Evolutionary conservation across 1,140 invertebrate species (phyloP).

Genomic region (Parapsyche elsis): DNA sequence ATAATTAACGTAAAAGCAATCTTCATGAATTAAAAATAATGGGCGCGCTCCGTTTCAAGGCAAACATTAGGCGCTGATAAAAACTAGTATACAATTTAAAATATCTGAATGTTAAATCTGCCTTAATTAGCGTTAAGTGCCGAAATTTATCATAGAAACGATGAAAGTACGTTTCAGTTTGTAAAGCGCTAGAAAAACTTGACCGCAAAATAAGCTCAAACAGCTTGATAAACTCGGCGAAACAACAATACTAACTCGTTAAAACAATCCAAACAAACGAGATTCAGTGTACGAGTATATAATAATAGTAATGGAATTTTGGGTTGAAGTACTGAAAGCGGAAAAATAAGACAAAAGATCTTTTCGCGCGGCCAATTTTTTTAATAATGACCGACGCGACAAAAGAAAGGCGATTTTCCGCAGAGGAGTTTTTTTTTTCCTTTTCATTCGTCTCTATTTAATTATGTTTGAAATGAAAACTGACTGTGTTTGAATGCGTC

Average conservation of each 20-base stretch:
- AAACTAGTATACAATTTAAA: too few relatives aligned
- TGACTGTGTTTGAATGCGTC: neutral
- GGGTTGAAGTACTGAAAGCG: too few relatives aligned
- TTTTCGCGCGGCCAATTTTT: neutral
- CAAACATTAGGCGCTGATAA: too few relatives aligned
- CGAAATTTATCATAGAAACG: conserved; percentile 2
- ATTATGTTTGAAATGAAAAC: neutral
- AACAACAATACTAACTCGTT: neutral
- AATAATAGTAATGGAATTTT: too few relatives aligned
- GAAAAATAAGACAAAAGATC: neutral
- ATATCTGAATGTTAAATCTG: conserved; percentile 1
- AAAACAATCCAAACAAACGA: too few relatives aligned
- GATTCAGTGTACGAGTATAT: too few relatives aligned
- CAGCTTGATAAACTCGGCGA: neutral
- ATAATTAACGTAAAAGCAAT: too few relatives aligned
- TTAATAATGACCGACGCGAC: conserved; percentile 4
- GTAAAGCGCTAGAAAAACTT: neutral
- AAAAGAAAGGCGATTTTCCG: neutral
- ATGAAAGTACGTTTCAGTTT: neutral
- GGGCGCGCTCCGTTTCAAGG: too few relatives aligned
- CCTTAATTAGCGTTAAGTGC: neutral
- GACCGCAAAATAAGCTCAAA: neutral
- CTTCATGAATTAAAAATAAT: too few relatives aligned
- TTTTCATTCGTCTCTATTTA: neutral
- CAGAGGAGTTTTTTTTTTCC: neutral